Conservation (phyloP, 2,113 vertebrate species). For the Opisthocomus hoazin region DNA sequence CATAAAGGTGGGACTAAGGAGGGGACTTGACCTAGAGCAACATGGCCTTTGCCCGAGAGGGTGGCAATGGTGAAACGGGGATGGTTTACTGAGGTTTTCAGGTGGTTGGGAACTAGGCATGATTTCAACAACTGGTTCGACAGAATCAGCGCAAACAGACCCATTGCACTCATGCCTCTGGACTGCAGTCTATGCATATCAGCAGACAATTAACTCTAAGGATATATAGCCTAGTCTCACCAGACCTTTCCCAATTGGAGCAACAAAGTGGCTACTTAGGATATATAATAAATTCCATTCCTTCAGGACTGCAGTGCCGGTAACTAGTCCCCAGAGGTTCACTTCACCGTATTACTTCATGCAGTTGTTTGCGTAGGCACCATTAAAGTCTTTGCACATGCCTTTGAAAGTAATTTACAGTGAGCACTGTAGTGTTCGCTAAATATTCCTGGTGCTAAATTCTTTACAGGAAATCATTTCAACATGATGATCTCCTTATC, state of each 20-base stretch:
- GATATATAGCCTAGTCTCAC: background rate
- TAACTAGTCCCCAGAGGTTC: background rate
- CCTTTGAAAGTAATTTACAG: conserved; percentile 34
- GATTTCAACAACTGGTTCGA: background rate
- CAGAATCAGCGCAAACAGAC: background rate
- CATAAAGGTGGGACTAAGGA: background rate
- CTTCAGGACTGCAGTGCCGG: background rate
- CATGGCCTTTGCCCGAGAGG: background rate
- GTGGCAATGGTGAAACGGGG: background rate
- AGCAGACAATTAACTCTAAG: background rate
- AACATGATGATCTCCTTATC: conserved; percentile 39
- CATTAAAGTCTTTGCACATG: background rate
- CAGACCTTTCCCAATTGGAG: background rate
- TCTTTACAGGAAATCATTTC: conserved; percentile 28
- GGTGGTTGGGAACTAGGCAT: background rate
- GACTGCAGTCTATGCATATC: background rate
- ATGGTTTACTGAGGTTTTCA: background rate
- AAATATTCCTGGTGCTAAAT: conserved; percentile 13
- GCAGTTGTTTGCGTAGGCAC: conserved; percentile 7
- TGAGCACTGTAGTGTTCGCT: background rate
- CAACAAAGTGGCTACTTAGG: background rate
- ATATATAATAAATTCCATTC: background rate
- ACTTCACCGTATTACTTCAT: background rate
- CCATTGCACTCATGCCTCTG: background rate
- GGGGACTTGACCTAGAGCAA: background rate